Evolutionary conservation across 2,888 invertebrate species (phyloP), one percentile per base, ranked within the genome.

Genomic region (Poecilobothrus nobilitatus): DNA sequence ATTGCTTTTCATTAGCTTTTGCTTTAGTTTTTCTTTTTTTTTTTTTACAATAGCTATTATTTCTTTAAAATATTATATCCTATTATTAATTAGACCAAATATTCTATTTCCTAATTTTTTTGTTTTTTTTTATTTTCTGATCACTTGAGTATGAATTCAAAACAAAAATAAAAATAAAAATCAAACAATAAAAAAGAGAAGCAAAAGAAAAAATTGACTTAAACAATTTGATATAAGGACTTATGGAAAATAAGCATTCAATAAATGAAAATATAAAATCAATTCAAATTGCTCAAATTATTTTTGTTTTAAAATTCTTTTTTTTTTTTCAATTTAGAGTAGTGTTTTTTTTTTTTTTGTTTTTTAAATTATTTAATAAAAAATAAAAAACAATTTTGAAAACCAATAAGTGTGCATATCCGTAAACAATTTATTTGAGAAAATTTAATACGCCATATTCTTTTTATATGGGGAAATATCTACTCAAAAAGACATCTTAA

Each of bases 261-360:
- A 53, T 53, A 3, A 53, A 53, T 53, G 9, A 15, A 53, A 53
- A 53, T 53, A 53, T 41, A 53, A 53, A 53, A 53, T 53, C 53
- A 53, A 53, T 53, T 53, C 18, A 53, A 53, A 53, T 53, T 53
- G 53, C 53, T 53, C n/a, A 53, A 53, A 53, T 53, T 53, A 53
- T 53, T 53, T 53, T 53, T 53, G n/a, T 53, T 53, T 18, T n/a
- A 53, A 15, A 53, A 6, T 53, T 53, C 18, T 53, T 53, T 53
- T 41, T 2, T n/a, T 12, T n/a, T 53, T 53, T 53, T 18, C 37
- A 37, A 37, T 37, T 27, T 27, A 27, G 27, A 27, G 5, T 8
- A 6, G 44, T 44, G 2, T 15, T 44, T 44, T 9, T 44, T 44
- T 53, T 53, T 37, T 8, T 37, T 8, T 37, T 37, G 4, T 8